Conservation (phyloP, 2,888 invertebrate genomes). For the Micropterix aruncella region DNA sequence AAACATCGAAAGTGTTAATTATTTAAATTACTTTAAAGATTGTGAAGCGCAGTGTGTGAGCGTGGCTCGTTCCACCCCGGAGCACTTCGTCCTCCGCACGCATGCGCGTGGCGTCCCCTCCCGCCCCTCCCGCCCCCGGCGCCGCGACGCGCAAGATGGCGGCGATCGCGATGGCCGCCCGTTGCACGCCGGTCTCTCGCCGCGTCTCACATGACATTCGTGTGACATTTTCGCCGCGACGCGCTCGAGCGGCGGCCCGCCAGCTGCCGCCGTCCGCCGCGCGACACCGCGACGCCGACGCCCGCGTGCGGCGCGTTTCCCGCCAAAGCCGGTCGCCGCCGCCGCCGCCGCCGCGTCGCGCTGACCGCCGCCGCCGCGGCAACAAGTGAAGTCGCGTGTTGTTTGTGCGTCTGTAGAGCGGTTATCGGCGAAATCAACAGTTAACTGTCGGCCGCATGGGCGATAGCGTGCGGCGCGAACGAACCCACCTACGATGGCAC, state of each 20-base stretch:
- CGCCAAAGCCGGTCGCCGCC: no score
- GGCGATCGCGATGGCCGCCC: slow-evolving; percentile 30
- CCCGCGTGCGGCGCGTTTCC: slow-evolving; percentile 9
- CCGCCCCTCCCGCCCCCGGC: slow-evolving; percentile 34
- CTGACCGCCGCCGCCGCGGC: no score
- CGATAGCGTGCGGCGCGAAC: no score
- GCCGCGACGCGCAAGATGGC: slow-evolving; percentile 38
- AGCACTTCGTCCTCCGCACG: no score
- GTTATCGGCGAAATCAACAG: no score
- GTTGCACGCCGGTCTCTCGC: slow-evolving; percentile 28
- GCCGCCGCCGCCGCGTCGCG: no score
- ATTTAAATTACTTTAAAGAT: no score
- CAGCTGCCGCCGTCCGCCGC: slow-evolving; percentile 31
- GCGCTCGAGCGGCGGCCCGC: slow-evolving; percentile 15
- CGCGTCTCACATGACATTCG: slow-evolving; percentile 21
- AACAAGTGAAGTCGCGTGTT: no score
- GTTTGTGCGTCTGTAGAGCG: no score
- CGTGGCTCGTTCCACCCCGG: slow-evolving; percentile 2
- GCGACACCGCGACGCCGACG: not conserved
- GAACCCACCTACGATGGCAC: no score
- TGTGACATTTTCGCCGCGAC: slow-evolving; percentile 13
- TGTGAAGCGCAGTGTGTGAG: not conserved
- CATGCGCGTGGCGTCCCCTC: slow-evolving; percentile 35
- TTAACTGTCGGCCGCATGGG: no score
- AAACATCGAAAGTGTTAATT: no score